Evolutionary conservation across 2,113 vertebrate species (phyloP).

Genomic region (Etia nguti): DNA sequence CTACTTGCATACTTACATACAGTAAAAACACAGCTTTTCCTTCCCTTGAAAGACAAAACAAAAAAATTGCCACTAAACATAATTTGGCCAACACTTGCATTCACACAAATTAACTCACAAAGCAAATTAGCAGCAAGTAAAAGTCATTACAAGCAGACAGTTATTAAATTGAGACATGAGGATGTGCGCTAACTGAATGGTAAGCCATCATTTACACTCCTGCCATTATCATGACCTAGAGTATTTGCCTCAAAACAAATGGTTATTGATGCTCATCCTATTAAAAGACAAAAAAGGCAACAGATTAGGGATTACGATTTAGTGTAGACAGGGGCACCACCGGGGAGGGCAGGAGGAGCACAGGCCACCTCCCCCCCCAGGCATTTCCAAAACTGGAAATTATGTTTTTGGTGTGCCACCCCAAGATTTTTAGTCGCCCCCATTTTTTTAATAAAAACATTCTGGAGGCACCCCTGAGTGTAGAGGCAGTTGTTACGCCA

Average conservation of each 20-base stretch:
- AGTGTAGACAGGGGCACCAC: neutral
- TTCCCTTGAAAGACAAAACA: neutral
- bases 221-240: neutral
- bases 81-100: neutral
- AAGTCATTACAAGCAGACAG: neutral
- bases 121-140: neutral
- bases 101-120: neutral
- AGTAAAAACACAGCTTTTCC: neutral
- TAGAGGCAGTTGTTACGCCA: neutral
- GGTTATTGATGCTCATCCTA: neutral
- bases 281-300: neutral
- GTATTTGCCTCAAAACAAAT: neutral
- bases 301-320: neutral
- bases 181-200: neutral
- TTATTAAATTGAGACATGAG: neutral
- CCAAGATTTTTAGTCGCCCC: neutral
- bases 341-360: neutral
- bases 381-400: neutral
- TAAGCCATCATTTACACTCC: neutral
- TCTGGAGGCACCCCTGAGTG: neutral
- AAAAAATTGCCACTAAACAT: neutral
- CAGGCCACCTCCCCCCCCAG: fast-evolving
- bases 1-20: neutral
- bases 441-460: neutral
- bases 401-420: neutral